Evolutionary conservation across 1,140 invertebrate genomes (phyloP).

Genomic region (Acromyrmex charruanus): DNA sequence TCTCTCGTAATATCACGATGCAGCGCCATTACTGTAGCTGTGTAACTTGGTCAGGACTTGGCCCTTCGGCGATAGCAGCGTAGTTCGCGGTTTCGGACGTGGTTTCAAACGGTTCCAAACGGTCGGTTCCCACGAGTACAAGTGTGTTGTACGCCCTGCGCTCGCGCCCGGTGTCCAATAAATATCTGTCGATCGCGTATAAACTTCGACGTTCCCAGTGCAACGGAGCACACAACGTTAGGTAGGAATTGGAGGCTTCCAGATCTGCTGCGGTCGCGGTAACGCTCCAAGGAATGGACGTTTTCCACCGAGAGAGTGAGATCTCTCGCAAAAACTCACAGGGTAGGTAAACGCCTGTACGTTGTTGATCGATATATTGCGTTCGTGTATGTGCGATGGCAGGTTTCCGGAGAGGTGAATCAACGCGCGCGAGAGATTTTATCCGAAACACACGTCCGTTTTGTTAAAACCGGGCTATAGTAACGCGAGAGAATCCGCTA

Average conservation of each 20-base stretch:
- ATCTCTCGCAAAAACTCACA: conserved; percentile 19
- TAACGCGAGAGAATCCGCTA: conserved; percentile 28
- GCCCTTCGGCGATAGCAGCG: conserved; percentile 35
- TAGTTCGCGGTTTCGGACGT: conserved; percentile 48
- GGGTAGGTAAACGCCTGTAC: neutral
- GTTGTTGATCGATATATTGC: conserved; percentile 22
- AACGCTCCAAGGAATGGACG: conserved; percentile 41
- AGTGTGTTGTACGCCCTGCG: conserved; percentile 1
- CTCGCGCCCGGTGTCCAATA: conserved; percentile 40
- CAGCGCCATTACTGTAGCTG: conserved; percentile 10
- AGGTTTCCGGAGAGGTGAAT: conserved; percentile 17
- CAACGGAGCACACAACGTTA: conserved; percentile 35
- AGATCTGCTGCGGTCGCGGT: conserved; percentile 48
- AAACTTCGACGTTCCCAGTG: conserved; percentile 48
- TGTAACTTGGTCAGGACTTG: conserved; percentile 14
- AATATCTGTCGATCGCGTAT: conserved; percentile 60
- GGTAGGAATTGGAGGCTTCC: conserved; percentile 53
- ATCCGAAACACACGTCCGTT: conserved; percentile 37
- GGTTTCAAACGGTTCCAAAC: conserved; percentile 50
- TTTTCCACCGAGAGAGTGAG: neutral
- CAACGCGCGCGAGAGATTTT: conserved; percentile 36
- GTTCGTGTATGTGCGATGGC: neutral
- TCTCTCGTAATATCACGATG: conserved; percentile 17
- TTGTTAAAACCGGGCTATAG: neutral
- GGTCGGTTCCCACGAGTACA: conserved; percentile 53